A percentile compares a stretch with the other conserved stretches of the same genome.
phyloP scores from a whole-genome alignment of 2,113 vertebrate genomes.

The Riparia riparia region DNA sequence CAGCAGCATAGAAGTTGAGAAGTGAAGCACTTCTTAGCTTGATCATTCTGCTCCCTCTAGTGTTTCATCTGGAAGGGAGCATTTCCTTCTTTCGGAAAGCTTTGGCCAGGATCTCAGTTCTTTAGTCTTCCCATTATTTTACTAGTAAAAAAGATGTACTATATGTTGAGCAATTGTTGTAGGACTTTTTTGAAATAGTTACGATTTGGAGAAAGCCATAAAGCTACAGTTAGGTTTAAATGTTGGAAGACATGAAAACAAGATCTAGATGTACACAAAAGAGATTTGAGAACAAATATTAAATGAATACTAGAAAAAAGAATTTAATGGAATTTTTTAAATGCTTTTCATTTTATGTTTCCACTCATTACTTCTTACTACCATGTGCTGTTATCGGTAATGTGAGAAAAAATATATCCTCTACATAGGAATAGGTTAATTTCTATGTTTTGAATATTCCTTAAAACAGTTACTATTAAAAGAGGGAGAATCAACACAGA shows the following conservation, averaged over 20 bases:
- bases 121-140: not conserved
- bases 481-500: not conserved
- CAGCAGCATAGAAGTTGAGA: accelerated
- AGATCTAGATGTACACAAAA: not conserved
- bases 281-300: not conserved
- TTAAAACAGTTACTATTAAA: not conserved
- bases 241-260: not conserved
- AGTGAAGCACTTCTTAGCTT: not conserved
- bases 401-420: not conserved
- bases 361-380: not conserved
- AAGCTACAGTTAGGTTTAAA: not conserved
- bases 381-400: accelerated
- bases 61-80: not conserved
- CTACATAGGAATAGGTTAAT: not conserved
- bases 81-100: not conserved
- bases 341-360: not conserved
- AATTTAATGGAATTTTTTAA: not conserved
- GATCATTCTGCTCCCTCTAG: constrained; percentile 23
- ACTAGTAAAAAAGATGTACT: not conserved
- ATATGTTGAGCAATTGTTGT: not conserved
- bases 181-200: not conserved
- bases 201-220: not conserved
- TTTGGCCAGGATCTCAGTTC: accelerated
- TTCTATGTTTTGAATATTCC: not conserved
- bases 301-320: not conserved